Evolutionary conservation across 2,888 invertebrate species (phyloP).

Genomic region (Drosophila pseudotakahashii): DNA sequence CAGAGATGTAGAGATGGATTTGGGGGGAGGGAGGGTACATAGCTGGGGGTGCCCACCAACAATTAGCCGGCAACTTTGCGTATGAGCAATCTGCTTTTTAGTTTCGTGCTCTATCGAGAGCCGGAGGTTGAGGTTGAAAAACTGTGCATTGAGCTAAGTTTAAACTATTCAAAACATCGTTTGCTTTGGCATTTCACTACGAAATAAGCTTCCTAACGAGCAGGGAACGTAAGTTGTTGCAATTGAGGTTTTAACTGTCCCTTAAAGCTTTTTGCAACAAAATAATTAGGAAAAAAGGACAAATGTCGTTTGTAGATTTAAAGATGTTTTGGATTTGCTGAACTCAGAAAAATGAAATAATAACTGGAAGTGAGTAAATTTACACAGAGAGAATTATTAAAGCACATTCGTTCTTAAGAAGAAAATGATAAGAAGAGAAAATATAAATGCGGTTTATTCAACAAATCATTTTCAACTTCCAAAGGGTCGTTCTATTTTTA

Average conservation of each 20-base stretch:
- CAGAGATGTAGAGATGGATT: not conserved
- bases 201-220: not conserved
- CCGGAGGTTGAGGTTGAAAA: not conserved
- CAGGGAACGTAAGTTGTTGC: not conserved
- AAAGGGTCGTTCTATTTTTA: no score
- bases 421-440: no score
- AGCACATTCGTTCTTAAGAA: no score
- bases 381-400: no score
- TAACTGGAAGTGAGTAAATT: no score
- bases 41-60: slow-evolving; percentile 10
- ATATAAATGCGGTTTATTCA: no score
- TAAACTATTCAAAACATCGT: not conserved
- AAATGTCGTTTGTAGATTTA: not conserved
- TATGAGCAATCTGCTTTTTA: slow-evolving; percentile 17
- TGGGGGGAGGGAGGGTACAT: not conserved
- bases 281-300: not conserved
- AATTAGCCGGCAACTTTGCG: slow-evolving; percentile 34
- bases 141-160: not conserved
- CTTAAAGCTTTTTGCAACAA: not conserved
- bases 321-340: not conserved
- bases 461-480: no score
- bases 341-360: no score
- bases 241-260: not conserved
- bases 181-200: not conserved
- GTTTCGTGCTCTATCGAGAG: not conserved